A percentile compares a stretch with the other conserved stretches of the same genome.
Evolutionary conservation across 2,888 invertebrate genomes (phyloP).

Genomic region (Drosophila atroscutellata): DNA sequence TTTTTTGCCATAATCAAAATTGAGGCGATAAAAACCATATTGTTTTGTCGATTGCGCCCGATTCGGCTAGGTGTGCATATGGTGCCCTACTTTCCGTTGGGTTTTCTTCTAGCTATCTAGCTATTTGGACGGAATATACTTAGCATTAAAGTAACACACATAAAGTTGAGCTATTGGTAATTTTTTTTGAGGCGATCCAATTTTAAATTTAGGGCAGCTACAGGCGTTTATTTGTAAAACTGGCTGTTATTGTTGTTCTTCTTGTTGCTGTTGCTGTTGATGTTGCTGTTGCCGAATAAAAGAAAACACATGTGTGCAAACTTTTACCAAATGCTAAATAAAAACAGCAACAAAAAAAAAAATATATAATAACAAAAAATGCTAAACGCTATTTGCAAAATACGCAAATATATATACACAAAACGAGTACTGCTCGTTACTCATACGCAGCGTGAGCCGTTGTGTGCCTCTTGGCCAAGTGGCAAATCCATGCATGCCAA

Average conservation of each 20-base stretch:
- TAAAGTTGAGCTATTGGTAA: constrained; percentile 39
- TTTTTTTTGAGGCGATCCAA: constrained; percentile 27
- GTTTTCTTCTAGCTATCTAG: constrained; percentile 18
- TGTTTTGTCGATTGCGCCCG: constrained; percentile 53
- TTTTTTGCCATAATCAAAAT: constrained; percentile 73
- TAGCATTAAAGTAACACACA: constrained; percentile 47
- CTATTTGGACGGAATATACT: constrained; percentile 28
- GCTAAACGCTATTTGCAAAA: constrained; percentile 25
- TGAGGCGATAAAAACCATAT: constrained; percentile 76
- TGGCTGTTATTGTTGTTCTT: constrained; percentile 28
- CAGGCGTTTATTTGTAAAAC: constrained; percentile 75
- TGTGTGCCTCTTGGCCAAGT: constrained; percentile 14
- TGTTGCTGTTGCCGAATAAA: constrained; percentile 47
- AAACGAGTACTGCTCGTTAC: constrained; percentile 39
- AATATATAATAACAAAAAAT: constrained; percentile 8
- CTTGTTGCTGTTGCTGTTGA: constrained; percentile 7
- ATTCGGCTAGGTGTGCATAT: constrained; percentile 67
- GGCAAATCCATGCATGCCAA: constrained; percentile 1
- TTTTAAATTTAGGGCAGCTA: constrained; percentile 72
- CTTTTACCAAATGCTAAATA: constrained; percentile 51
- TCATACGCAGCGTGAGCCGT: constrained; percentile 63
- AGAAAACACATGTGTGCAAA: constrained; percentile 77
- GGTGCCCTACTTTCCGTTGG: constrained; percentile 67
- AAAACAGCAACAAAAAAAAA: constrained; percentile 2
- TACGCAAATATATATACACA: constrained; percentile 5